These are phyloP conservation scores for Atrichornis clamosus DNA, from an alignment of 2,113 vertebrate genomes.

Conservation along the genomic window DNA sequence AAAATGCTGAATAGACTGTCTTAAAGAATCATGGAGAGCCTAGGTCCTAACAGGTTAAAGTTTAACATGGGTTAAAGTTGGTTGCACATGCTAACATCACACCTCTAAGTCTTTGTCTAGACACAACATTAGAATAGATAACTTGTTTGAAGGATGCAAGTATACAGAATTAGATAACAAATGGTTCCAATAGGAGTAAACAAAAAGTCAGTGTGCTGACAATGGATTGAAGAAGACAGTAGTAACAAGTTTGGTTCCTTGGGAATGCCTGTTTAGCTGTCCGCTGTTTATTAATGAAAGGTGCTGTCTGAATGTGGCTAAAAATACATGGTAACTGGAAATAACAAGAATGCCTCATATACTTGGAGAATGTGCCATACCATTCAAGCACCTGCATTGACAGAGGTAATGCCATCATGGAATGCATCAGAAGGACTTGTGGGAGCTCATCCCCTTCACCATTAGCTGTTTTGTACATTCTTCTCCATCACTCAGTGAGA, in stretches of 20 bases:
- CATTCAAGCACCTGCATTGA: neutral
- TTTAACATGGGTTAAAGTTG: conserved; percentile 15
- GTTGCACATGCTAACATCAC: neutral
- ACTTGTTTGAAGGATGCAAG: conserved; percentile 2
- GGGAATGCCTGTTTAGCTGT: neutral
- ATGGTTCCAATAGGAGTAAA: neutral
- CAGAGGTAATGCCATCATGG: neutral
- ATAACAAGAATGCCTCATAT: neutral
- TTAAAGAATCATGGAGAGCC: neutral
- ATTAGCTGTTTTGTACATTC: neutral
- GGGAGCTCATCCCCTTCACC: neutral
- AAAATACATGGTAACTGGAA: neutral
- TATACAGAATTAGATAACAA: conserved; percentile 39
- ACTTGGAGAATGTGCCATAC: neutral
- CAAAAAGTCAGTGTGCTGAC: conserved; percentile 2
- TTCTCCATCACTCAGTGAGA: neutral
- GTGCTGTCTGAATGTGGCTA: neutral
- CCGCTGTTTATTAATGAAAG: neutral
- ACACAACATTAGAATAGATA: conserved; percentile 31
- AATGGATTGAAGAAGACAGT: conserved; percentile 5
- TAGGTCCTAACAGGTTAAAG: neutral
- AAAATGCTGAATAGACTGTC: neutral
- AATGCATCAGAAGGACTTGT: neutral
- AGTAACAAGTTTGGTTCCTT: neutral
- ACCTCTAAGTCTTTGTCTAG: conserved; percentile 46